phyloP scores from a whole-genome alignment of 2,888 invertebrate genomes.

The Plebejus anna region DNA sequence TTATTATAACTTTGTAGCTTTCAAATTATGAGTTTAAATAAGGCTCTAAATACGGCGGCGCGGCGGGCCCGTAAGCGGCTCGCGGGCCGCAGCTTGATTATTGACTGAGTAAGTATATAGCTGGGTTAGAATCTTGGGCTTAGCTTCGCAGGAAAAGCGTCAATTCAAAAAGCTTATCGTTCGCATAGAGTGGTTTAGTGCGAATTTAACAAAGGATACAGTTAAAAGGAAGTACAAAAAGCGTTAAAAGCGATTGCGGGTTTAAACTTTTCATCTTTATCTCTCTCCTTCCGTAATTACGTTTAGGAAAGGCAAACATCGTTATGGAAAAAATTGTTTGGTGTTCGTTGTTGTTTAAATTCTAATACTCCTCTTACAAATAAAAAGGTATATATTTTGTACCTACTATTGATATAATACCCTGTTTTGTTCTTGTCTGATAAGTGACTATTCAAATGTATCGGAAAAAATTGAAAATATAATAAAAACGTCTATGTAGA shows the following conservation, averaged over 20 bases:
- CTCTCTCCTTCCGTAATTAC: constrained; percentile 1
- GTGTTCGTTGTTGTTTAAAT: neutral
- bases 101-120: no score
- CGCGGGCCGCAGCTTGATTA: no score
- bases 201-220: constrained; percentile 4
- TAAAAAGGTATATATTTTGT: neutral
- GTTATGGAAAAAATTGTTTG: neutral
- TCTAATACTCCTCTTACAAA: neutral
- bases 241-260: constrained; percentile 9
- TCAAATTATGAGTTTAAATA: no score
- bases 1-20: no score
- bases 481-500: no score
- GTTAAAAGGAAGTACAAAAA: constrained; percentile 14
- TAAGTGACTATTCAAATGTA: no score
- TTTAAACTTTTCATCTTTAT: constrained; percentile 16
- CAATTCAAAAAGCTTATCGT: constrained; percentile 2
- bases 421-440: neutral
- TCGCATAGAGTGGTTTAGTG: constrained; percentile 11
- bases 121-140: neutral
- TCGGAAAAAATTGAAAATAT: no score
- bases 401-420: neutral
- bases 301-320: neutral
- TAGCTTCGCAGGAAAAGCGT: neutral
- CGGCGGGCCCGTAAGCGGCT: no score
- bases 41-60: no score